Percentiles rank a stretch among this genome's conserved stretches.
Conservation (phyloP, 2,888 invertebrate species). For the Drosophila diplacantha region DNA sequence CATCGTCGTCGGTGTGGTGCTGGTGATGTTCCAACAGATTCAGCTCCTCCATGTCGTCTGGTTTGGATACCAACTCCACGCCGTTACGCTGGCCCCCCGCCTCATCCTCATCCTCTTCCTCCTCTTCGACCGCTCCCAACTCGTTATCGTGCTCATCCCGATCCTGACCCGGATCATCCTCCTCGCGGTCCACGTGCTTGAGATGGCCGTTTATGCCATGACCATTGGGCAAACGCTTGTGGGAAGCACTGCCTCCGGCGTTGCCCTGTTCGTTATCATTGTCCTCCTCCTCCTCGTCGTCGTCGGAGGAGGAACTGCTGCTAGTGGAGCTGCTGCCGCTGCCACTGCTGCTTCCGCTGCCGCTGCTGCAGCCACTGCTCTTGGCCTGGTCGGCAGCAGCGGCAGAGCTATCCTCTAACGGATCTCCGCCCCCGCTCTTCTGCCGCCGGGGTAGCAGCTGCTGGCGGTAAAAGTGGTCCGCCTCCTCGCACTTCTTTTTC, state of each 20-base stretch:
- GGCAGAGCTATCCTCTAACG: conserved; percentile 23
- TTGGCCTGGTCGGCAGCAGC: conserved; percentile 25
- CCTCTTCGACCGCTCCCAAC: conserved; percentile 1
- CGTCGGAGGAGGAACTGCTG: conserved; percentile 53
- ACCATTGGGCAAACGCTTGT: conserved; percentile 45
- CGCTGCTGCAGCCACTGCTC: conserved; percentile 39
- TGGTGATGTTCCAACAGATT: conserved; percentile 9
- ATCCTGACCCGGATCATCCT: conserved; percentile 5
- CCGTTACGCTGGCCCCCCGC: conserved; percentile 12
- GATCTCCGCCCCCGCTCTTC: conserved; percentile 64
- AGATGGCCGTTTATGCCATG: conserved; percentile 34
- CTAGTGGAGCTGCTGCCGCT: conserved; percentile 47
- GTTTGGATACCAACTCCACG: background rate
- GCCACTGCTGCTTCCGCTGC: conserved; percentile 39
- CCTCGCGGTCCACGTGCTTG: conserved; percentile 23
- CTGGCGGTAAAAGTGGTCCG: conserved; percentile 76
- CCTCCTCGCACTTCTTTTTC: conserved; percentile 77
- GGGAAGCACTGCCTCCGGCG: conserved; percentile 26
- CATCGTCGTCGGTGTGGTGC: conserved; percentile 23
- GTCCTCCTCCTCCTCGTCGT: conserved; percentile 61
- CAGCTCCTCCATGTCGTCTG: conserved; percentile 13
- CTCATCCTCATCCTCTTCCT: conserved; percentile 17
- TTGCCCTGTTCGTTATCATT: conserved; percentile 31
- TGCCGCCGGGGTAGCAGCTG: conserved; percentile 70
- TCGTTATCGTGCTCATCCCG: conserved; percentile 13